Base-by-base conservation (phyloP, 2,113 vertebrate species). In the Hemibagrus wyckioides region DNA sequence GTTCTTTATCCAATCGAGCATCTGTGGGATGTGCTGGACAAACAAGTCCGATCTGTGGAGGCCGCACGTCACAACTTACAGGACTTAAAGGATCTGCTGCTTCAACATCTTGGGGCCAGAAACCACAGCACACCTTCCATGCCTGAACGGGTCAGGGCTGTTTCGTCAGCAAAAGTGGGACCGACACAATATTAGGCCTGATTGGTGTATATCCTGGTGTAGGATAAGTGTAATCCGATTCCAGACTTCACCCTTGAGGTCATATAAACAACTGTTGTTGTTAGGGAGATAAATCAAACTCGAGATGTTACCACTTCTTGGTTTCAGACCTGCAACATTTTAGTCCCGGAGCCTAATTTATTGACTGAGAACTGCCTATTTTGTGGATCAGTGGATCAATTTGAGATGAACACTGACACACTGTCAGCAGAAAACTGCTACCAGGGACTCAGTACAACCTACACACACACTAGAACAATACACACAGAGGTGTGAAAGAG, bases 401-500 rank as follows among this genome's bases (percentile, higher is more conserved):
- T 4, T 80, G n/a, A 8, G 48, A 80, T 80, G 19, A 80, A n/a
- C 48, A 33, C 28, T 33, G 76, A 33, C 28, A 30, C 15, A 6
- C 21, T 77, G 48, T 52, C 28, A 28, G 23, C 28, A 7, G 25
- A 76, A 77, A 77, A n/a, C 9, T 17, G 48, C 48, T 77, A 0
- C 13, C 8, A 28, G 3, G 28, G 28, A 56, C 50, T 30, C 28
- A 52, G 28, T 9, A 48, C 48, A 76, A 76, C 10, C 41, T n/a
- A 15, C 17, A 77, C 11, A 28, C 13, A n/a, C 75, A 50, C 44
- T 30, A 13, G 28, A 54, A 33, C 0, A 15, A 56, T 33, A 56
- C 14, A 54, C 50, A 80, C 77, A 36, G 76, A 33, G 76, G 17
- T 80, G 77, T 19, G 75, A 76, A 52, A 52, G 48, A 79, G 48